Evolutionary conservation across 2,888 invertebrate genomes (phyloP), one percentile per base, ranked within the genome.

Genomic region (Zygothrica quintamaculata): DNA sequence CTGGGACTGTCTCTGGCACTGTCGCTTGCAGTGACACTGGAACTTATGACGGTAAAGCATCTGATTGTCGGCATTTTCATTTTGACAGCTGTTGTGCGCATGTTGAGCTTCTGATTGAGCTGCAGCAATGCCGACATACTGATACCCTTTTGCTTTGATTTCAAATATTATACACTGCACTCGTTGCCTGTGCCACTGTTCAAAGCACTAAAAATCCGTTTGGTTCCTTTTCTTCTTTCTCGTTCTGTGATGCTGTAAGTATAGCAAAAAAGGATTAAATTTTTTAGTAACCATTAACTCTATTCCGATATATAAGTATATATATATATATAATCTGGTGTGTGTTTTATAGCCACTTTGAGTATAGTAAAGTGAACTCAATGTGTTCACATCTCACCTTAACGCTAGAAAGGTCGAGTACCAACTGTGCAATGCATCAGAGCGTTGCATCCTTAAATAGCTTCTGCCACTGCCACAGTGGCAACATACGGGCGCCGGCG

Each of bases 151-250:
- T 73, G 85, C 89, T 90, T 88, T 88, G 88, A 90, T 90, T 90
- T 89, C 88, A 89, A 90, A 90, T 90, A 90, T 90, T 89, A 89
- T 90, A 88, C 86, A 87, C 78, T 60, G 60, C 70, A 71, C 87
- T 44, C 56, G 61, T 52, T 76, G 50, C 52, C 55, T 43, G 61
- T 59, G 36, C 69, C 84, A 67, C 51, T 42, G 80, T 75, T n/a
- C n/a, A n/a, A 71, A 64, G 52, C 43, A 22, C 29, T 11, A 53
- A 40, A 34, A 34, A 40, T 43, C 56, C 16, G 34, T 55, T 40
- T 62, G 46, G 65, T 12, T 33, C 25, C 31, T 46, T 31, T 34
- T 18, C 33, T 43, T 34, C 72, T 12, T 33, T 18, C 31, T 46
- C 34, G 40, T 18, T 37, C 47, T 34, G 33, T 33, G 18, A 22